Percentiles rank a stretch among this genome's conserved stretches.
phyloP scores from a whole-genome alignment of 2,888 invertebrate genomes.

The Pyrrhosoma nymphula region DNA sequence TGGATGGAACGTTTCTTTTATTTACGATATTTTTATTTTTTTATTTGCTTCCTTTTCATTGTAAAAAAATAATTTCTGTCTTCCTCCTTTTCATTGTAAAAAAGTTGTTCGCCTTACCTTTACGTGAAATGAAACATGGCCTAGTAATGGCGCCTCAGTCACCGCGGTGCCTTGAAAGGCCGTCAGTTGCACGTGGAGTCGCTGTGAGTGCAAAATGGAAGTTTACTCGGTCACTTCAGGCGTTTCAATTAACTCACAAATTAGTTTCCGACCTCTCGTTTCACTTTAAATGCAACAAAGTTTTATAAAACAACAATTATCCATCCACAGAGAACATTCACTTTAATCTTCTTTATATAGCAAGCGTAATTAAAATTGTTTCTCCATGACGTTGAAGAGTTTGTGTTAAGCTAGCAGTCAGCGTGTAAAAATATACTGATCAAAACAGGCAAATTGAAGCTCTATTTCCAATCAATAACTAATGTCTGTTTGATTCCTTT shows the following conservation, averaged over 20 bases:
- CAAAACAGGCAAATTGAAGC: not conserved
- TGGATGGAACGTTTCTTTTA: too few relatives aligned
- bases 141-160: too few relatives aligned
- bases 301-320: not conserved
- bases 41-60: too few relatives aligned
- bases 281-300: not conserved
- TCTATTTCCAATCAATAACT: not conserved
- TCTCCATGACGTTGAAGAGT: not conserved
- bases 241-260: not conserved
- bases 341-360: not conserved
- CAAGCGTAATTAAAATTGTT: not conserved
- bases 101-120: too few relatives aligned
- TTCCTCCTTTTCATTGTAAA: too few relatives aligned
- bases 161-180: too few relatives aligned
- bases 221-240: not conserved
- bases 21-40: too few relatives aligned
- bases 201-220: too few relatives aligned
- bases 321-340: not conserved
- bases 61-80: too few relatives aligned
- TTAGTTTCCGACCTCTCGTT: not conserved
- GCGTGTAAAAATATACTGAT: not conserved
- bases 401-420: not conserved
- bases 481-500: not conserved
- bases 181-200: too few relatives aligned
- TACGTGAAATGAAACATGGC: too few relatives aligned